phyloP scores from a whole-genome alignment of 2,888 invertebrate genomes.

The Palloptera scutellata region DNA sequence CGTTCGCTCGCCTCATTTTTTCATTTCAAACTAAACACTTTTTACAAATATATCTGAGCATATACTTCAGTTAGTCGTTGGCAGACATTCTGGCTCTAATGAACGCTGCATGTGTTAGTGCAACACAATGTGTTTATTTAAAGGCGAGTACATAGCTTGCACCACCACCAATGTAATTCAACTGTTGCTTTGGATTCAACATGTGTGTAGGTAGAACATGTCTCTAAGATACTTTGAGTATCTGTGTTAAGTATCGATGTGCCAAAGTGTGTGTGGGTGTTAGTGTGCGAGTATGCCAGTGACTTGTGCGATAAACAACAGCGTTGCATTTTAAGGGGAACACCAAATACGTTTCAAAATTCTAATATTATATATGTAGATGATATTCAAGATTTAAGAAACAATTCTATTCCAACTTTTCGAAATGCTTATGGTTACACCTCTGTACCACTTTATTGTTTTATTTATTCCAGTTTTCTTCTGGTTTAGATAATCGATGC shows the following conservation, averaged over 20 bases:
- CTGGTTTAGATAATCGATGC: too few species aligned
- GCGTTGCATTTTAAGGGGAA: conserved; percentile 22
- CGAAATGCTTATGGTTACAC: too few species aligned
- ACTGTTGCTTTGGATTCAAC: conserved; percentile 41
- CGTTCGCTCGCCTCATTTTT: conserved; percentile 46
- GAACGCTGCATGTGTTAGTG: conserved; percentile 37
- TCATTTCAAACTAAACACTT: conserved; percentile 43
- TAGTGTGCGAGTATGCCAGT: conserved; percentile 10
- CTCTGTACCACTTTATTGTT: too few species aligned
- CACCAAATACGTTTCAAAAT: not conserved
- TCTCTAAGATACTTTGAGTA: conserved; percentile 11
- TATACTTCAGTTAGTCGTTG: conserved; percentile 47
- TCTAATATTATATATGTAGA: too few species aligned
- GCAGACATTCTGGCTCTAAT: conserved; percentile 61
- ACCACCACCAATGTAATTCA: conserved; percentile 38
- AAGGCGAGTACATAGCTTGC: conserved; percentile 27
- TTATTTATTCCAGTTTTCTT: too few species aligned
- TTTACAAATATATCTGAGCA: conserved; percentile 40
- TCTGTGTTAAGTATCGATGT: conserved; percentile 23
- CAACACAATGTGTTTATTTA: conserved; percentile 44
- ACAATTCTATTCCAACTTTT: too few species aligned
- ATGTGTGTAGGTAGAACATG: conserved; percentile 41
- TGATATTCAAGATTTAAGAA: too few species aligned
- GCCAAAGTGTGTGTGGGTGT: conserved; percentile 19
- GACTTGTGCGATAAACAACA: not conserved